Conservation (phyloP, 1,140 invertebrate genomes). For the Campoletis sonorensis region DNA sequence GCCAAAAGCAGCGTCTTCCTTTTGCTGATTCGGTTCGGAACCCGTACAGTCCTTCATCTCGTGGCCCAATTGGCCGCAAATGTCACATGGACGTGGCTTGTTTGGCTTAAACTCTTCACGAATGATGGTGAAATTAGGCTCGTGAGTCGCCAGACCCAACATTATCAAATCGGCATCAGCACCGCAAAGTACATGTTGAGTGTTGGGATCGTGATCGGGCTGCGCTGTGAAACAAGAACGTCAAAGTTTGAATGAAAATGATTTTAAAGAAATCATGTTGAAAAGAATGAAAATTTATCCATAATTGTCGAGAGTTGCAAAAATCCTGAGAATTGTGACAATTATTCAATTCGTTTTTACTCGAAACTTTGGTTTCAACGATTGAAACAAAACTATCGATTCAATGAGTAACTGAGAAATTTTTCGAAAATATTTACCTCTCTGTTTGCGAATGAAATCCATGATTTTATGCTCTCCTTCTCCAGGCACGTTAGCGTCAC, state of each 20-base stretch:
- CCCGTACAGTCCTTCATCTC: constrained; percentile 97
- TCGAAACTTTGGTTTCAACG: too few relatives aligned
- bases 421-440: constrained; percentile 77
- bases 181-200: constrained; percentile 97
- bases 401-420: neutral
- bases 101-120: constrained; percentile 99
- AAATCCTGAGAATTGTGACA: neutral
- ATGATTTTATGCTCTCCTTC: constrained; percentile 99
- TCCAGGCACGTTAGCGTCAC: constrained; percentile 98
- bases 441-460: constrained; percentile 98
- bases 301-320: neutral
- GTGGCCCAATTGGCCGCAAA: constrained; percentile 97
- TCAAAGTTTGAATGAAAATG: constrained; percentile 2
- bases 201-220: constrained; percentile 98
- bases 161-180: constrained; percentile 99
- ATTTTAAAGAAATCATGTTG: too few relatives aligned
- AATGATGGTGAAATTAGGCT: constrained; percentile 98
- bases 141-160: constrained; percentile 98
- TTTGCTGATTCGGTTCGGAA: constrained; percentile 74
- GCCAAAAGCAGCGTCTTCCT: constrained; percentile 79
- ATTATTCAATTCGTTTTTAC: too few relatives aligned
- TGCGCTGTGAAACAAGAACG: constrained; percentile 80
- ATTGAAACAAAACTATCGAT: too few relatives aligned
- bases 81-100: constrained; percentile 95
- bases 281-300: too few relatives aligned